Percentiles rank a stretch among this genome's conserved stretches.
These are phyloP conservation scores for Myiothlypis coronata DNA, from an alignment of 2,797 vertebrate species.

Conservation along the genomic window DNA sequence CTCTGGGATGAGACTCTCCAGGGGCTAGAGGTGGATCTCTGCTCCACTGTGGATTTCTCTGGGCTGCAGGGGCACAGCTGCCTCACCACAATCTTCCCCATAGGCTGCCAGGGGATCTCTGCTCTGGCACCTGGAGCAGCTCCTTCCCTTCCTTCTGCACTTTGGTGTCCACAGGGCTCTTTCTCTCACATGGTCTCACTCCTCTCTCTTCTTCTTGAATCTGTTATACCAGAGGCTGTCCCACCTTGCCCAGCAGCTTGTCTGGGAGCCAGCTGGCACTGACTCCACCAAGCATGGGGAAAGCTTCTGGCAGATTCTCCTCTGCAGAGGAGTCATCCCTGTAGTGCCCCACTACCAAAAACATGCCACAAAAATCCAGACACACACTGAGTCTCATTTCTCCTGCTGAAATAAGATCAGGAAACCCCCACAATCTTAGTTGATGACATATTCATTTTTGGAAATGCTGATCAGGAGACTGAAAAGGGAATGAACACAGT, in stretches of 20 bases:
- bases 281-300: no score
- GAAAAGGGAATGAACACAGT: not conserved
- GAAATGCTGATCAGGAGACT: not conserved
- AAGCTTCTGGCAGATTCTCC: not conserved
- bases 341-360: not conserved
- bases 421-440: not conserved
- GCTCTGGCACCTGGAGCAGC: not conserved
- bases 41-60: not conserved
- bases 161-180: not conserved
- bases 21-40: not conserved
- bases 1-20: not conserved
- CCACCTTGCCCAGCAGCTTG: not conserved
- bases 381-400: not conserved
- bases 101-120: not conserved
- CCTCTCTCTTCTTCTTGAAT: not conserved
- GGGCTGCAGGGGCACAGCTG: not conserved
- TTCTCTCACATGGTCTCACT: not conserved
- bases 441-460: not conserved
- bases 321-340: not conserved
- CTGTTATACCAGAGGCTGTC: not conserved
- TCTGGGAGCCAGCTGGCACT: not conserved
- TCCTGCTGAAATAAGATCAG: not conserved
- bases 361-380: not conserved
- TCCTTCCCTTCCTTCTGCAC: not conserved
- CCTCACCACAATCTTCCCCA: no score